These are phyloP conservation scores for Hestina assimilis DNA, from an alignment of 1,140 invertebrate species.

Conservation along the genomic window DNA sequence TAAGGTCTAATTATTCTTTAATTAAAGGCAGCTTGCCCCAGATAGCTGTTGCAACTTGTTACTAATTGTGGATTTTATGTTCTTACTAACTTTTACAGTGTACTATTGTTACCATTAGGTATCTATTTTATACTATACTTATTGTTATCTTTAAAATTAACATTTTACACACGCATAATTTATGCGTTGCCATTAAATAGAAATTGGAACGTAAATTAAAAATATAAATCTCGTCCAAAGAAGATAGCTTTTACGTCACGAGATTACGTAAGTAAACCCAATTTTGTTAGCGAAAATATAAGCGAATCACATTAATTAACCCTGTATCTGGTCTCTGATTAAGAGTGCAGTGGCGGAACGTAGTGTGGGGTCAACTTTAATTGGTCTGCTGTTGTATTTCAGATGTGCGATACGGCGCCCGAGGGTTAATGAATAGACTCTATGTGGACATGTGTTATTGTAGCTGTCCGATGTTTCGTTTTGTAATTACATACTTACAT, in stretches of 20 bases:
- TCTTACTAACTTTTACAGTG: constrained; percentile 8
- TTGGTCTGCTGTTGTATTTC: constrained; percentile 61
- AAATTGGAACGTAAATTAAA: background rate
- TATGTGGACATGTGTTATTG: constrained; percentile 63
- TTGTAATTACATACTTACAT: constrained; percentile 45
- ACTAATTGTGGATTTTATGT: constrained; percentile 22
- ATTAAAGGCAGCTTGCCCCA: constrained; percentile 30
- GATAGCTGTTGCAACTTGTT: constrained; percentile 23
- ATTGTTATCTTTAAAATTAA: background rate
- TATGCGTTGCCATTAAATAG: background rate
- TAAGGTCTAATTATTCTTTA: constrained; percentile 39
- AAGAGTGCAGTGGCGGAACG: constrained; percentile 67
- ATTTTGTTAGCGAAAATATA: constrained; percentile 55
- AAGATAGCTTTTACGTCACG: background rate
- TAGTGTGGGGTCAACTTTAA: constrained; percentile 66
- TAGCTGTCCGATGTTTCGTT: constrained; percentile 48
- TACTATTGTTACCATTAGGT: background rate
- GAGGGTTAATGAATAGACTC: constrained; percentile 68
- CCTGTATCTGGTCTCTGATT: constrained; percentile 67
- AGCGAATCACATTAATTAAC: constrained; percentile 68
- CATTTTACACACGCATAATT: background rate
- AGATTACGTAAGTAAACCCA: constrained; percentile 18
- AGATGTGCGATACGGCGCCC: constrained; percentile 61
- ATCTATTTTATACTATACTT: background rate
- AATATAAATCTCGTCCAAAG: background rate